phyloP scores from a whole-genome alignment of 1,140 invertebrate species.

The Neodiprion lecontei region DNA sequence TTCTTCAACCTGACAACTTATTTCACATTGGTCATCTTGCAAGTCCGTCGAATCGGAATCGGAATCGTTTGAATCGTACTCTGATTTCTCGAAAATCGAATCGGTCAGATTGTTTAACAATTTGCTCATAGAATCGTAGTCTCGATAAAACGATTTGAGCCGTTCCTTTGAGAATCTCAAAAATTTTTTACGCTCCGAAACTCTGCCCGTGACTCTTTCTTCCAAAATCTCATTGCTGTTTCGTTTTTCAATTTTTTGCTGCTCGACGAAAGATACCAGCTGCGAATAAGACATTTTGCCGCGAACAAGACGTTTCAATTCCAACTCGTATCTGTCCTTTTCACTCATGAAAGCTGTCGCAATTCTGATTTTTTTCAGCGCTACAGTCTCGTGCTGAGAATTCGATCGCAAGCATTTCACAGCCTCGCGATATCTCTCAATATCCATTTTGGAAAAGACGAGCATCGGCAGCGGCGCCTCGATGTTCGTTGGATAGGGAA shows the following conservation, averaged over 20 bases:
- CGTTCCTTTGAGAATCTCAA: background rate
- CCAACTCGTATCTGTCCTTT: slow-evolving; percentile 4
- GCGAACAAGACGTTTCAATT: slow-evolving; percentile 2
- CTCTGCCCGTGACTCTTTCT: background rate
- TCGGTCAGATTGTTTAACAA: background rate
- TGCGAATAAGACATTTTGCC: background rate
- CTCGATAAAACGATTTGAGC: background rate
- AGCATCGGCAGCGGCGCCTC: slow-evolving; percentile 40
- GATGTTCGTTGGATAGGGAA: slow-evolving; percentile 42
- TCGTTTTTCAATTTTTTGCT: background rate
- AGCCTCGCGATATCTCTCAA: slow-evolving; percentile 39
- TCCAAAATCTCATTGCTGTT: background rate
- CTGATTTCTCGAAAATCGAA: background rate
- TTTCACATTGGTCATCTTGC: too few species aligned
- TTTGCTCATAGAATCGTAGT: background rate
- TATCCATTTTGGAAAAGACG: slow-evolving; percentile 41
- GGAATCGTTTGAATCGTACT: background rate
- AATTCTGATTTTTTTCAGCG: slow-evolving; percentile 21
- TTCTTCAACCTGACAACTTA: background rate
- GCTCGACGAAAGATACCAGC: background rate
- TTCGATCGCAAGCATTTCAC: slow-evolving; percentile 38
- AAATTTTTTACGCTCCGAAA: background rate
- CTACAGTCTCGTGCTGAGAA: slow-evolving; percentile 24
- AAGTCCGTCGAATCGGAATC: too few species aligned
- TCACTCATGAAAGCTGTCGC: slow-evolving; percentile 25